Percentiles rank a stretch among this genome's conserved stretches.
phyloP scores from a whole-genome alignment of 1,140 invertebrate species.

The Macrocentrus cingulum region DNA sequence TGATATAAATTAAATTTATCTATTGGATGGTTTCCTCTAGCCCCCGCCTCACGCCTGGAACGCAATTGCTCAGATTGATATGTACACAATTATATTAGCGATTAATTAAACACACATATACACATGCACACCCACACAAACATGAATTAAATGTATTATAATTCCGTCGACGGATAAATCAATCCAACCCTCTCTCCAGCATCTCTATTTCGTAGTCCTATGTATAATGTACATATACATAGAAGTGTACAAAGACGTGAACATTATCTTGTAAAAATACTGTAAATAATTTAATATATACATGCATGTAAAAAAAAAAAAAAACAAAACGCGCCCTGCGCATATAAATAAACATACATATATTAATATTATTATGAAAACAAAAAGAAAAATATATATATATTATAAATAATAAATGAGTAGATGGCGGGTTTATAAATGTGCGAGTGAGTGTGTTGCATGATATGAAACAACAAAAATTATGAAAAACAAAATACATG shows the following conservation, averaged over 20 bases:
- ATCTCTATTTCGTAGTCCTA: conserved; percentile 22
- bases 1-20: conserved; percentile 1
- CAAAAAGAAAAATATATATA: conserved; percentile 33
- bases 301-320: no score
- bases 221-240: conserved; percentile 45
- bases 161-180: no score
- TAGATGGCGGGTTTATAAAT: neutral
- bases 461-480: neutral
- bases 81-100: neutral
- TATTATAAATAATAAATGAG: conserved; percentile 3
- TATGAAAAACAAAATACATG: neutral
- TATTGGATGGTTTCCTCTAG: neutral
- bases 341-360: no score
- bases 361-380: no score
- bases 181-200: neutral
- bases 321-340: no score
- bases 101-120: neutral
- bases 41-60: conserved; percentile 16
- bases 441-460: conserved; percentile 10
- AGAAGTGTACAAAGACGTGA: conserved; percentile 49
- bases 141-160: conserved; percentile 50
- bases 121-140: neutral
- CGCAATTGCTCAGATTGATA: conserved; percentile 23
- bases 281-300: conserved; percentile 54
- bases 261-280: conserved; percentile 49